Evolutionary conservation across 53 echinoderm and acorn worm genomes (phyloP).

Genomic region (Stichopus horrens): DNA sequence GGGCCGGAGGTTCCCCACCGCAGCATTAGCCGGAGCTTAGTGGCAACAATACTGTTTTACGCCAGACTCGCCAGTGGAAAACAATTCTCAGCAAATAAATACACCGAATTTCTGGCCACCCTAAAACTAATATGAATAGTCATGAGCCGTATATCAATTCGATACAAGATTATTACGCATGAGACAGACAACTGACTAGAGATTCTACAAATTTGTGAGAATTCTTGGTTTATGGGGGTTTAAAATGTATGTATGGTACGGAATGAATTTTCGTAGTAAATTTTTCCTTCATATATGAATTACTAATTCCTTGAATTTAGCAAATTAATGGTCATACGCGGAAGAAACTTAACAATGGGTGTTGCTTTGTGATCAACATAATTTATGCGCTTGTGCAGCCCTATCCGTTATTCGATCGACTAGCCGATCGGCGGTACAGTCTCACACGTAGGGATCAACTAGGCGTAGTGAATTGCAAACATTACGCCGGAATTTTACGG

Average conservation of each 20-base stretch:
- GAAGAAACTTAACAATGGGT: constrained; percentile 45
- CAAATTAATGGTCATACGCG: background rate
- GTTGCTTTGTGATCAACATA: constrained; percentile 32
- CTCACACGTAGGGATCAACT: constrained; percentile 3
- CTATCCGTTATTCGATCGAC: constrained; percentile 1
- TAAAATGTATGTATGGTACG: too few species aligned
- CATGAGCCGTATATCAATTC: background rate
- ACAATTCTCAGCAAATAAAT: background rate
- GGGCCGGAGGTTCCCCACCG: too few species aligned
- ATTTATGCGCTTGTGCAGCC: constrained; percentile 18
- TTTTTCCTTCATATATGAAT: too few species aligned
- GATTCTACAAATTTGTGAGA: background rate
- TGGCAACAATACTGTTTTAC: too few species aligned
- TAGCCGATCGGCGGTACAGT: background rate
- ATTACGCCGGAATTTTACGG: constrained; percentile 40
- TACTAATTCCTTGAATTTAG: background rate
- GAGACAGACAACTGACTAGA: background rate
- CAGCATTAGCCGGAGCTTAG: too few species aligned
- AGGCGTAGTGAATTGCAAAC: constrained; percentile 9
- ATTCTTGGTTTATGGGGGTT: background rate
- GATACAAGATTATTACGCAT: background rate
- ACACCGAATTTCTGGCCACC: background rate
- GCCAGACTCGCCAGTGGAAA: background rate
- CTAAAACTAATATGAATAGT: background rate
- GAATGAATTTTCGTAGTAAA: too few species aligned